Base-by-base conservation (phyloP, 2,797 vertebrate genomes). In the Rhabdophis nuchalis region DNA sequence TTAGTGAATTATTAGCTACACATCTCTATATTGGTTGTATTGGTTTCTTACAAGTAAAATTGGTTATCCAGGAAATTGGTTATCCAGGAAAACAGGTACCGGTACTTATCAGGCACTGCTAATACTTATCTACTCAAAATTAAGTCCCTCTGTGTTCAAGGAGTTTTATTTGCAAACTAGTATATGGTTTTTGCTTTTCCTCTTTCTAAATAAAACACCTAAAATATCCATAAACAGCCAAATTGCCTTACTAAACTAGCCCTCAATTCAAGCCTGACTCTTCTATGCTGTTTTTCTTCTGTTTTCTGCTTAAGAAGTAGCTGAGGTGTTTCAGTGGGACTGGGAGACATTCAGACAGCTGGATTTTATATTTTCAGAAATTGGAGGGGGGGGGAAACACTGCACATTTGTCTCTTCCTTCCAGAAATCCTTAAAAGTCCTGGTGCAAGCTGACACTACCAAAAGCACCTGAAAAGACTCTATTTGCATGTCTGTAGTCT, bases 41-140 rank as follows among this genome's bases (percentile, higher is more conserved):
- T 87, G 52, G 18, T 92, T 94, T 94, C 86, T 10, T 29, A 2
- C 7, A 29, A 25, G 53, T 86, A 64, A 91, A 50, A 92, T 5
- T 27, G 86, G 16, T 87, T 92, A 85, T 20, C n/a, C 6, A 25
- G 0, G 87, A 61, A 91, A 58, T 32, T 18, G 4, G 20, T 54
- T 86, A 29, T 56, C 68, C 23, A 2, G 5, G 32, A 46, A 93
- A 1, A 5, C 60, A 93, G 46, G 88, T 64, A 53, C 0, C 20
- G 46, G 88, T 64, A 53, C 0, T 25, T 89, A 46, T 13, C 56
- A 27, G 8, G 56, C 53, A 57, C 27, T 57, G 8, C 89, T 77
- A 72, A 46, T 41, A 46, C 0, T 6, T 41, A 2, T 77, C 20
- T 60, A 61, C 57, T 46, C 18, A 32, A 12, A 72, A 77, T 25